Base-by-base conservation (phyloP, 2,888 invertebrate genomes). In the Ormyrus pomaceus region DNA sequence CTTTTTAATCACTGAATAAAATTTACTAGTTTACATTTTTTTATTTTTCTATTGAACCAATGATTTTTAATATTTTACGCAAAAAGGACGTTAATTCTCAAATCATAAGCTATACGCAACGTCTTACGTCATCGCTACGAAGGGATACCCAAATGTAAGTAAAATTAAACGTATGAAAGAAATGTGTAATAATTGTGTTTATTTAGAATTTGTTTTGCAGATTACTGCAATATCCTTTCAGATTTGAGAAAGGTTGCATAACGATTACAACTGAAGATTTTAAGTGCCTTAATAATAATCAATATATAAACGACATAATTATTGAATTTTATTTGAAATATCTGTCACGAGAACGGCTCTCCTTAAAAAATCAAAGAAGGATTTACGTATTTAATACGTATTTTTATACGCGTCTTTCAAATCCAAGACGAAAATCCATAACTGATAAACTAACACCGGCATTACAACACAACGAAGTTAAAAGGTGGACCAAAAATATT, bases 271-370 rank as follows among this genome's bases (percentile, higher is more conserved):
- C 96, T 34, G 97, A 97, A 91, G 98, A 98, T 91, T 96, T 96
- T 86, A 94, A 95, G 90, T 97, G 98, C 91, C 92, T 99, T 83
- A 96, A 95, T 13, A 95, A 95, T 87, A 97, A 97, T 91, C 96
- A 97, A 87, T 98, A 98, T 92, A 92, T 99, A 74, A 99, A 99
- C 91, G 99, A 99, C 92, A 97, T 97, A 84, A 98, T 99, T 78
- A 97, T 99, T 85, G 98, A 99, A 91, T 99, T 99, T 91, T 99
- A 98, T 92, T 92, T 99, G 83, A 96, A 96, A 92, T 96, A 96
- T 92, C 91, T 97, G 83, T 94, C 95, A 83, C 91, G 93, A 73
- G 95, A 96, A 86, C 92, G 95, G 71, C 90, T 97, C 77, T 94
- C 94, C 10, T 92, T 93, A 81, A 93, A 92, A 73, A 94, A 96